phyloP scores from a whole-genome alignment of 2,797 vertebrate species.

The Galago senegalensis region DNA sequence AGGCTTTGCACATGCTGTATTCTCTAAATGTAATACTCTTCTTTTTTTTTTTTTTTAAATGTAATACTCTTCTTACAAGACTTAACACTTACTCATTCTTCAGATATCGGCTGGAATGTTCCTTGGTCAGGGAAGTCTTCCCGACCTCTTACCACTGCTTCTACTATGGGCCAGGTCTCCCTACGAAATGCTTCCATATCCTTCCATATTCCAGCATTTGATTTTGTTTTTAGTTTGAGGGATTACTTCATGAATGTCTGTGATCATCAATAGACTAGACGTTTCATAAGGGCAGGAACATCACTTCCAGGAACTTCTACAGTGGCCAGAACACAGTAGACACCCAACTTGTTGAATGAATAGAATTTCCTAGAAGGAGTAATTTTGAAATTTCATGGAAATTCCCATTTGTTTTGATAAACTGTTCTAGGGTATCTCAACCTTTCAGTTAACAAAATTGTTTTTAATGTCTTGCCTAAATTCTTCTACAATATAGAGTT shows the following conservation, averaged over 20 bases:
- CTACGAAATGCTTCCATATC: background rate
- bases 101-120: background rate
- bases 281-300: background rate
- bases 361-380: background rate
- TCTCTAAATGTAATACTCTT: background rate
- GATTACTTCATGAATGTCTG: background rate
- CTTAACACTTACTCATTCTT: background rate
- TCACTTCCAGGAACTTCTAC: conserved; percentile 57
- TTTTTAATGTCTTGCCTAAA: background rate
- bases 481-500: background rate
- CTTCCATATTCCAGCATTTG: background rate
- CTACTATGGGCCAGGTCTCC: background rate
- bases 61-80: background rate
- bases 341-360: background rate
- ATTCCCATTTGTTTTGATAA: background rate
- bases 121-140: background rate
- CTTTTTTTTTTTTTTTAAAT: background rate
- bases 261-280: background rate
- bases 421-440: background rate
- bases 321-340: background rate
- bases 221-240: background rate
- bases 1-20: background rate
- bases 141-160: background rate
- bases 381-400: conserved; percentile 18
- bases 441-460: conserved; percentile 37